Evolutionary conservation across 2,113 vertebrate genomes (phyloP), one percentile per base, ranked within the genome.

Genomic region (Muntiacus muntjak): DNA sequence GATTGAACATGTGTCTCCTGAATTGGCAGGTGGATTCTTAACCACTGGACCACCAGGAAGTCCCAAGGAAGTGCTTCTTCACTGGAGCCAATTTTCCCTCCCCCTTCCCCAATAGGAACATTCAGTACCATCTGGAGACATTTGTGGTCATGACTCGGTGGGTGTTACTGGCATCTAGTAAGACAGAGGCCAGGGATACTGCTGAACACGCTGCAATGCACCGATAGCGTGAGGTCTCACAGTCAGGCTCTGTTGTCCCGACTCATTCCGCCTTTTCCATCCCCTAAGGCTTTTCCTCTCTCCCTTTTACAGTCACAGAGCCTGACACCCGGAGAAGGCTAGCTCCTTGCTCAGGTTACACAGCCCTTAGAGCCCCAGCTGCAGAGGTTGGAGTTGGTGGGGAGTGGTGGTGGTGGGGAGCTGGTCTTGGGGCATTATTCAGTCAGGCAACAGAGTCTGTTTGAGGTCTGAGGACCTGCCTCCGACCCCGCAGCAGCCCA

Each of bases 171-270:
- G 54, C 64, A 8, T 45, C 26, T 62, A 9, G 36, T 21, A 16
- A n/a, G 28, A 43, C 5, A 16, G 4, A 74, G 84, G 47, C 26
- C 40, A 64, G 82, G 43, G 23, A 52, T 15, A 23, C 58, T 8
- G 83, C 54, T 16, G 5, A 36, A 19, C 15, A 11, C 6, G 6
- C 45, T 12, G 0, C 7, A 4, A 13, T 9, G 19, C 28, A 13
- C 10, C 17, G 16, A 28, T 50, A 33, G 58, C 7, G 1, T 3
- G 19, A 13, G 14, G 1, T 7, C 52, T 19, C 36, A 3, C 36
- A 4, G 1, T 19, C 54, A 33, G 76, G 10, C 57, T 9, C 95
- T 16, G 2, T 45, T 36, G 54, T 74, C 60, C 57, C 0, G 0
- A 2, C 58, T 82, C 45, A 4, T 16, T 5, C 17, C 2, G 1